phyloP scores from a whole-genome alignment of 2,888 invertebrate species.

The Tenthredo distinguenda region DNA sequence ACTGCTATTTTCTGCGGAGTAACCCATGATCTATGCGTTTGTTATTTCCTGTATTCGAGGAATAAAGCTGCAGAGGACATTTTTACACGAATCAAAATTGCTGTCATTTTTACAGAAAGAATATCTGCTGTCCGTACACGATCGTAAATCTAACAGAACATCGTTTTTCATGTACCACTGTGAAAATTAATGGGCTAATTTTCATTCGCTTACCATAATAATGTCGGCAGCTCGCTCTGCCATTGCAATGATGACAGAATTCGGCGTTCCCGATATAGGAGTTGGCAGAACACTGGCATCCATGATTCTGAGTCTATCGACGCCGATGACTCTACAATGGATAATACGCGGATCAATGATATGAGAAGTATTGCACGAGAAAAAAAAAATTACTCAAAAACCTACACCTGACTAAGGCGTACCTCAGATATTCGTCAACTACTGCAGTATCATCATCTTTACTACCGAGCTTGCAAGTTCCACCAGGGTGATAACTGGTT shows the following conservation, averaged over 20 bases:
- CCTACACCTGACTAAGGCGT: slow-evolving; percentile 80
- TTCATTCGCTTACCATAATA: slow-evolving; percentile 73
- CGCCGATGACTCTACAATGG: slow-evolving; percentile 82
- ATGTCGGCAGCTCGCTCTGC: slow-evolving; percentile 84
- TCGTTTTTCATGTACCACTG: neutral
- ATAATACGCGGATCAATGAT: neutral
- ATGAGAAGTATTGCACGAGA: neutral
- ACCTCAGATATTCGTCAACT: slow-evolving; percentile 85
- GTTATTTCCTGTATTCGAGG: neutral
- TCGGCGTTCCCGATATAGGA: slow-evolving; percentile 88
- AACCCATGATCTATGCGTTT: neutral
- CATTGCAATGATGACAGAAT: slow-evolving; percentile 84
- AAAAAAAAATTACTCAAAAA: neutral
- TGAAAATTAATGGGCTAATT: neutral
- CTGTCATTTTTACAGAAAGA: neutral
- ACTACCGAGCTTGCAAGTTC: slow-evolving; percentile 87
- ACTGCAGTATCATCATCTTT: slow-evolving; percentile 79
- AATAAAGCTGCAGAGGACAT: neutral
- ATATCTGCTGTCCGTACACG: neutral
- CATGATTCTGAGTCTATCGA: slow-evolving; percentile 85
- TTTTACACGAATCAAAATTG: neutral
- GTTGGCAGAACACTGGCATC: slow-evolving; percentile 91
- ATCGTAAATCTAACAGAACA: neutral
- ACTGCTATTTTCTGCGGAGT: neutral
- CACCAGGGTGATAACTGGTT: slow-evolving; percentile 90